Evolutionary conservation across 2,797 vertebrate species (phyloP).

Genomic region (Hypotaenidia okinawae): DNA sequence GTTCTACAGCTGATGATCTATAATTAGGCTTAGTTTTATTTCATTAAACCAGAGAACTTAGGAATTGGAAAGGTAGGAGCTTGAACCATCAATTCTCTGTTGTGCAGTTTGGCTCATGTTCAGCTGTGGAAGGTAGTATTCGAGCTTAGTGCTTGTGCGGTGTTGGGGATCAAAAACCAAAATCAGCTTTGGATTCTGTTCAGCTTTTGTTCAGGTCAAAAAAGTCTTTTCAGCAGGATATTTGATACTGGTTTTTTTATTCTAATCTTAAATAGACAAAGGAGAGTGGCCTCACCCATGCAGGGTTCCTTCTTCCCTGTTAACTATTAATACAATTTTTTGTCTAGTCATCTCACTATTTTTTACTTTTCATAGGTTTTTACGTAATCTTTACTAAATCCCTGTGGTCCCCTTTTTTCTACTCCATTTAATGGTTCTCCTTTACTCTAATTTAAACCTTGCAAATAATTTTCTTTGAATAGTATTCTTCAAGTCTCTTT

Average conservation of each 20-base stretch:
- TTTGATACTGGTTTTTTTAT: not conserved
- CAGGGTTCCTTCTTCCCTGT: not conserved
- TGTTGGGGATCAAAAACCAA: not conserved
- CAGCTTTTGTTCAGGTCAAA: not conserved
- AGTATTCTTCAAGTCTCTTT: not conserved
- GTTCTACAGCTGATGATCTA: not conserved
- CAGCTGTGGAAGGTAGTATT: not conserved
- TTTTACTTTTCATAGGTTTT: not conserved
- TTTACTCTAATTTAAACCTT: not conserved
- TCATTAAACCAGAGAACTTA: not conserved
- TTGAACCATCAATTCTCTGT: not conserved
- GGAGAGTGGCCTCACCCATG: not conserved
- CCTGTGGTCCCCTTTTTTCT: not conserved
- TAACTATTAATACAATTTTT: not conserved
- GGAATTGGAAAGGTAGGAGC: not conserved
- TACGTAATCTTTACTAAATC: not conserved
- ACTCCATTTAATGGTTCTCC: not conserved
- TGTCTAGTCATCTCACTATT: not conserved
- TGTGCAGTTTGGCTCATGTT: not conserved
- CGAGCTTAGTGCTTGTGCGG: not conserved
- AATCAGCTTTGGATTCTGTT: not conserved
- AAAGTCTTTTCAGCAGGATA: not conserved
- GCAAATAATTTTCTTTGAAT: not conserved
- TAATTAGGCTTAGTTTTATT: not conserved
- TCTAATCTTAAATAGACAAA: not conserved